A percentile compares a stretch with the other conserved stretches of the same genome.
Evolutionary conservation across 2,113 vertebrate genomes (phyloP).

Genomic region (Platichthys flesus): DNA sequence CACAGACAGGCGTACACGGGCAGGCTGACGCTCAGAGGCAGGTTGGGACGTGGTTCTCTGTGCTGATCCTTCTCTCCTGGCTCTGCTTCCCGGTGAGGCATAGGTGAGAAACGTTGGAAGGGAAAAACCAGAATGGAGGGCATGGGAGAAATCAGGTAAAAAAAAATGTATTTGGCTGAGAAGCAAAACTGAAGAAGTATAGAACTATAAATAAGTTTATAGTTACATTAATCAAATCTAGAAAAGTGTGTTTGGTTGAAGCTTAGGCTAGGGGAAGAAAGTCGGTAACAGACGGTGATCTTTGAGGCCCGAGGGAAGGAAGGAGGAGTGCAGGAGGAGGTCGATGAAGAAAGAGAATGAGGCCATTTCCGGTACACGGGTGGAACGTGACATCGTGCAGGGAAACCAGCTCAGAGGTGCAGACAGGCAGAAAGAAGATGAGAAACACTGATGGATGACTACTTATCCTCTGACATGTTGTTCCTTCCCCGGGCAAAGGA

Average conservation of each 20-base stretch:
- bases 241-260: not conserved
- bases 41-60: slow-evolving; percentile 70
- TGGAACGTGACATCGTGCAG: slow-evolving; percentile 71
- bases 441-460: slow-evolving; percentile 65
- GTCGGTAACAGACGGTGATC: not conserved
- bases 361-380: slow-evolving; percentile 41
- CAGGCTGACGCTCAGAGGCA: slow-evolving; percentile 71
- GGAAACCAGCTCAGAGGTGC: slow-evolving; percentile 58
- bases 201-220: not conserved
- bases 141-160: slow-evolving; percentile 15
- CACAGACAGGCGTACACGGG: slow-evolving; percentile 48
- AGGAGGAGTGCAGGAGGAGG: not conserved
- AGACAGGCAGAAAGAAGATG: slow-evolving; percentile 70
- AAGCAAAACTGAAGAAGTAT: slow-evolving; percentile 2
- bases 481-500: slow-evolving; percentile 37
- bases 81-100: slow-evolving; percentile 53
- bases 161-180: not conserved
- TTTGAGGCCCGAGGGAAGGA: slow-evolving; percentile 5
- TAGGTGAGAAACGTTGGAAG: slow-evolving; percentile 63
- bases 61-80: slow-evolving; percentile 63
- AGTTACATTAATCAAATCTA: not conserved
- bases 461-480: slow-evolving; percentile 52
- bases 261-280: not conserved
- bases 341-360: slow-evolving; percentile 17
- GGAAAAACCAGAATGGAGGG: slow-evolving; percentile 31